phyloP scores from a whole-genome alignment of 2,113 vertebrate species.

The Stegostoma tigrinum region DNA sequence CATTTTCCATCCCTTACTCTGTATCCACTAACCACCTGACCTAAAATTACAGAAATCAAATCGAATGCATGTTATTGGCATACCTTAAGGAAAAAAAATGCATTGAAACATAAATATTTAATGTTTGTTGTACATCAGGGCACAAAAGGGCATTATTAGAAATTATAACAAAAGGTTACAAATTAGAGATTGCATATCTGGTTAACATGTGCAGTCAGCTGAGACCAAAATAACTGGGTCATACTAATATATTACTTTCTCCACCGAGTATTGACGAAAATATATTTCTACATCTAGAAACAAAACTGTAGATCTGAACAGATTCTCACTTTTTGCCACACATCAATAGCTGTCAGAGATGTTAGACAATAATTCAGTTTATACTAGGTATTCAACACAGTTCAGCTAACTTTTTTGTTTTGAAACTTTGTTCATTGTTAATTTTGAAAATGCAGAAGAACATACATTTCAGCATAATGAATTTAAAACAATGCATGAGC shows the following conservation, averaged over 20 bases:
- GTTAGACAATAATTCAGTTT: background rate
- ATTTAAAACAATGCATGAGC: background rate
- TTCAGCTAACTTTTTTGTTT: background rate
- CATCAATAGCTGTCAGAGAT: background rate
- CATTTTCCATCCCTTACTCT: slow-evolving; percentile 83
- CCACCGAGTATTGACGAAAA: background rate
- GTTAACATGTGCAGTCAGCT: slow-evolving; percentile 23
- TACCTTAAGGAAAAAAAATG: slow-evolving; percentile 11
- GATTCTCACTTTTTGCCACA: background rate
- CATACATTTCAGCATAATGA: background rate
- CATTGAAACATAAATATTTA: background rate
- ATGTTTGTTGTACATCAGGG: background rate
- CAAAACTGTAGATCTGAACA: slow-evolving; percentile 1
- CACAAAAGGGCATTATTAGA: background rate
- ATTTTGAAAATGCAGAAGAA: background rate
- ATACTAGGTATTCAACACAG: background rate
- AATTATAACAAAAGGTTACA: background rate
- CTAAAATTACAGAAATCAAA: slow-evolving; percentile 50
- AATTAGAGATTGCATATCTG: background rate
- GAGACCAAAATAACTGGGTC: background rate
- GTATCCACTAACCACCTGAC: slow-evolving; percentile 91
- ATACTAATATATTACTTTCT: background rate
- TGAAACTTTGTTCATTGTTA: background rate
- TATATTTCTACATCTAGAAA: background rate
- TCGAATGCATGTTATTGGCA: background rate